Base-by-base conservation (phyloP, 2,888 invertebrate species). In the Stenoptilia bipunctidactyla region DNA sequence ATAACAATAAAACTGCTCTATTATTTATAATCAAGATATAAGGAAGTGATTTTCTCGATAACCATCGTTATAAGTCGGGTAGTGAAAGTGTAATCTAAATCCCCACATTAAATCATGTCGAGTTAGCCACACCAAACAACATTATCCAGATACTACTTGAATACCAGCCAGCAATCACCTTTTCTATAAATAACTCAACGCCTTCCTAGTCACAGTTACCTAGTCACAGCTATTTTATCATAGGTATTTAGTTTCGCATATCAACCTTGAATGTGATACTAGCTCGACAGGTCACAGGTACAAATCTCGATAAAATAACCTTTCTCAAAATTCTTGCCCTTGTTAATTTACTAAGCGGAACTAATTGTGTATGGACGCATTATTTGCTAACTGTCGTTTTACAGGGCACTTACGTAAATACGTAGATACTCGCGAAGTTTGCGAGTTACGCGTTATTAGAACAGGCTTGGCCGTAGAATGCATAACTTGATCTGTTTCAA, bases 271-370 rank as follows among this genome's bases (percentile, higher is more conserved):
- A 58, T 50, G 48, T 52, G 58, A 66, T 61, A 59, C 58, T 55
- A 56, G 58, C 58, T 56, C 56, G 66, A 62, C 66, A 70, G 64
- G 64, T 56, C 60, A 56, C 55, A 30, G 12, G n/a, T 27, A 20
- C 12, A 13, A 13, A n/a, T 14, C 15, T 36, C 13, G 12, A 15
- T 6, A 6, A 8, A 5, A 35, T 42, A 40, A 45, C 42, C 42
- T 45, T 45, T 41, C 43, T 30, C 30, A 10, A 30, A 30, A 30
- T 30, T 30, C 51, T 51, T 59, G 74, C 70, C 71, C 77, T 73
- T 70, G 64, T 70, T 75, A 66, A 62, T 63, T 66, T 61, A 56
- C 55, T 66, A 70, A 55, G 68, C 74, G 71, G 68, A 76, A 79
- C 76, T 65, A 68, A 75, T 71, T 67, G 64, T 61, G 30, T 30